A percentile compares a stretch with the other conserved stretches of the same genome.
phyloP scores from a whole-genome alignment of 2,797 vertebrate genomes.

The Tapirus indicus region DNA sequence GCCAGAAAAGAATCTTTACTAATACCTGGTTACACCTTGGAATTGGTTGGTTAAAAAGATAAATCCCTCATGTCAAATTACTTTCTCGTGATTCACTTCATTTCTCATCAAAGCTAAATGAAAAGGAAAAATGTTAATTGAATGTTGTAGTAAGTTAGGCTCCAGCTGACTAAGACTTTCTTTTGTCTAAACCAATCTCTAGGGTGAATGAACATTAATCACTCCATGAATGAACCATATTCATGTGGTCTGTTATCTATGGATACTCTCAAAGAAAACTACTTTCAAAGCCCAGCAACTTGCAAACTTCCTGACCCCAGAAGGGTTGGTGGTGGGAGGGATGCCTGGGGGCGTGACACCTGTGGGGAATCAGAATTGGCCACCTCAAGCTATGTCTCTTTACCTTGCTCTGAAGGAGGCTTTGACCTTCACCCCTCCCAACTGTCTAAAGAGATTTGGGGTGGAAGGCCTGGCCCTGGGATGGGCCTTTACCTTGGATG shows the following conservation, averaged over 20 bases:
- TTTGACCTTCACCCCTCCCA: too few species aligned
- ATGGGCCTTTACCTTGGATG: too few species aligned
- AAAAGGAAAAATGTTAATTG: slow-evolving; percentile 77
- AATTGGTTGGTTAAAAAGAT: slow-evolving; percentile 26
- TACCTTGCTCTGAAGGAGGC: too few species aligned
- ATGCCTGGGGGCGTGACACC: fast-evolving
- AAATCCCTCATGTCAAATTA: slow-evolving; percentile 39
- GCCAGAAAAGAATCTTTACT: neutral
- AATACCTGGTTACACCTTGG: slow-evolving; percentile 10
- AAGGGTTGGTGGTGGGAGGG: neutral
- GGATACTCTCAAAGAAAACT: slow-evolving; percentile 37
- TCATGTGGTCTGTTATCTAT: slow-evolving; percentile 44
- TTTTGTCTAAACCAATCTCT: slow-evolving; percentile 63
- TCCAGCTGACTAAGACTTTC: slow-evolving; percentile 65
- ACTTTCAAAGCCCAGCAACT: neutral
- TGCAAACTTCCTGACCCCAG: neutral
- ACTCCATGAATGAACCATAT: slow-evolving; percentile 39
- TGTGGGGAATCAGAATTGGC: too few species aligned
- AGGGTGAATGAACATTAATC: slow-evolving; percentile 52
- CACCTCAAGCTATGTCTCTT: too few species aligned
- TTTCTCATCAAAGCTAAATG: slow-evolving; percentile 63
- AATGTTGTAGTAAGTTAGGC: slow-evolving; percentile 57
- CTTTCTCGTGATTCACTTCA: slow-evolving; percentile 67
- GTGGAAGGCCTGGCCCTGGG: too few species aligned
- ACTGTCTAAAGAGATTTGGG: too few species aligned